Evolutionary conservation across 2,888 invertebrate species (phyloP).

Genomic region (Mimas tiliae): DNA sequence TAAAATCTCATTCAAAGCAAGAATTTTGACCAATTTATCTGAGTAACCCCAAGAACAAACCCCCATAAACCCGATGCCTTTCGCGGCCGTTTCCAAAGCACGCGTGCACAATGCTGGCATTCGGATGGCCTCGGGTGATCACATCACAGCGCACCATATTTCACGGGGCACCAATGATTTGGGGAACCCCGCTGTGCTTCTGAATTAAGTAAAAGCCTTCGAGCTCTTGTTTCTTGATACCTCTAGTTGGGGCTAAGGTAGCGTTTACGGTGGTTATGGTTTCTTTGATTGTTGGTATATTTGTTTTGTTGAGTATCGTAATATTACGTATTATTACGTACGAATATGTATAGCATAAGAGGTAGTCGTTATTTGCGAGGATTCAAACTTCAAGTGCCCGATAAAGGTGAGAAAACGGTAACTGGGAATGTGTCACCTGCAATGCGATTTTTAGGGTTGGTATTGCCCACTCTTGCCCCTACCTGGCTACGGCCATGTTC

Average conservation of each 20-base stretch:
- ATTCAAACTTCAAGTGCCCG: no score
- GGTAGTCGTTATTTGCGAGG: no score
- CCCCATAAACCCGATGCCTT: constrained; percentile 24
- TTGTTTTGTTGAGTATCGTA: no score
- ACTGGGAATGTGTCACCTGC: no score
- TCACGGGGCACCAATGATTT: constrained; percentile 78
- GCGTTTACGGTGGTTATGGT: constrained; percentile 41
- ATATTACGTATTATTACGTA: no score
- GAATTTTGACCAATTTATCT: constrained; percentile 25
- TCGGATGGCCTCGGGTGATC: constrained; percentile 75
- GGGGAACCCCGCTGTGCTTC: constrained; percentile 89
- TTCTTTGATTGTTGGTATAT: not conserved
- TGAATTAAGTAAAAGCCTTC: constrained; percentile 90
- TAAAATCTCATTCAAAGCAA: constrained; percentile 31
- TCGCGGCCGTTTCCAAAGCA: constrained; percentile 56
- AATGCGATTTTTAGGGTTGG: no score
- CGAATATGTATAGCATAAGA: no score
- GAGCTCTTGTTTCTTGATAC: constrained; percentile 86
- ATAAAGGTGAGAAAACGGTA: no score
- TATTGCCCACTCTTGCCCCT: no score
- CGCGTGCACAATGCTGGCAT: constrained; percentile 64
- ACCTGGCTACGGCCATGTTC: no score
- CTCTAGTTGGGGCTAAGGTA: constrained; percentile 67
- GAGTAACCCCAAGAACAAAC: not conserved
- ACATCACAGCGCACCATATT: constrained; percentile 75